Conservation (phyloP, 2,797 vertebrate genomes). For the Bradypus variegatus region DNA sequence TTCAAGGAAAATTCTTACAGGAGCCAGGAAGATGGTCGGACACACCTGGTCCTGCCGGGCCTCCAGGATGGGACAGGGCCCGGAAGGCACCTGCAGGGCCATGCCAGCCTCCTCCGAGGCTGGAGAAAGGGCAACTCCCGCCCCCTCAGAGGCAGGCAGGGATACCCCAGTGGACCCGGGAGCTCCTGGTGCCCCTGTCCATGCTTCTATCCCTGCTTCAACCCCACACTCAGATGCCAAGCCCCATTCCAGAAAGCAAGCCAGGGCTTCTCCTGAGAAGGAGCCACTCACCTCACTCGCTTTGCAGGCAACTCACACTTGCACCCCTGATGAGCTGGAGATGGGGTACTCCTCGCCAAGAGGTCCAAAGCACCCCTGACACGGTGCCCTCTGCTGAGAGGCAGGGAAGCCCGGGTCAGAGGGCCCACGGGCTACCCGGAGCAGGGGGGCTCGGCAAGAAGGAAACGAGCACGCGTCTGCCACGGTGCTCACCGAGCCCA, state of each 20-base stretch:
- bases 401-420: neutral
- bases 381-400: fast-evolving
- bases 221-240: neutral
- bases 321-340: neutral
- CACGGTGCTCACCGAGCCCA: fast-evolving
- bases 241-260: neutral
- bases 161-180: too few species aligned
- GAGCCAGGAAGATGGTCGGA: constrained; percentile 1
- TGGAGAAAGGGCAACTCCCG: neutral
- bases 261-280: too few species aligned
- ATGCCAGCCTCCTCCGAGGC: neutral
- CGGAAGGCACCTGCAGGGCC: neutral
- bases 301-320: fast-evolving
- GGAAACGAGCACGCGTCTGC: too few species aligned
- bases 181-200: neutral
- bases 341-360: neutral
- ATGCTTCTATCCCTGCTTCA: neutral
- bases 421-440: neutral
- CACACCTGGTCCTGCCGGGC: fast-evolving
- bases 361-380: neutral
- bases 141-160: neutral
- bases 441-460: neutral
- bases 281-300: neutral
- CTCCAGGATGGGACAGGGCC: neutral
- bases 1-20: constrained; percentile 35